A percentile compares a stretch with the other conserved stretches of the same genome.
Conservation (phyloP, 1,140 invertebrate genomes). For the Heliconius himera region DNA sequence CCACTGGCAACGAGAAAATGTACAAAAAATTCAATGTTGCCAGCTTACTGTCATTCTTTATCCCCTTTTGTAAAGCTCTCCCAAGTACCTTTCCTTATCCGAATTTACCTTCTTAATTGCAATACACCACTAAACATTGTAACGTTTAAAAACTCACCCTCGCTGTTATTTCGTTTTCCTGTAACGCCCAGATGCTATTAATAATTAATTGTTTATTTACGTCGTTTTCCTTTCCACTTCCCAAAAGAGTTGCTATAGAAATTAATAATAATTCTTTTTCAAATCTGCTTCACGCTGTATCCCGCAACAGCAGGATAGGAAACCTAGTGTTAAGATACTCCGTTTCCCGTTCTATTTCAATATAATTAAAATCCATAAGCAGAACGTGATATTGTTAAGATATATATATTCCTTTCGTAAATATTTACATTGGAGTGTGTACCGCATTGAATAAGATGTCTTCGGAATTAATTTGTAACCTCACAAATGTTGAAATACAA, state of each 20-base stretch:
- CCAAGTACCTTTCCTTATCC: conserved; percentile 43
- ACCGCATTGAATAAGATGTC: conserved; percentile 10
- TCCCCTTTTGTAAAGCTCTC: conserved; percentile 44
- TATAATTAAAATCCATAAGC: background rate
- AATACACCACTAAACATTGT: conserved; percentile 41
- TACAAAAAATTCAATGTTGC: conserved; percentile 38
- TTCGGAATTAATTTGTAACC: conserved; percentile 27
- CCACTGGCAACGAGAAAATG: conserved; percentile 18
- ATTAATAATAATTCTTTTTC: conserved; percentile 23
- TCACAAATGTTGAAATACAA: conserved; percentile 23
- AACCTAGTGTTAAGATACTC: no score
- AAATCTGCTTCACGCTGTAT: no score
- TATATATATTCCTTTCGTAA: background rate
- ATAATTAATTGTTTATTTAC: conserved; percentile 28
- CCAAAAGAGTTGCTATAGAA: conserved; percentile 4
- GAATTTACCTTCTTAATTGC: conserved; percentile 53
- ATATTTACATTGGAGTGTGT: background rate
- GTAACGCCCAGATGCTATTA: conserved; percentile 27
- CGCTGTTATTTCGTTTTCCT: conserved; percentile 25
- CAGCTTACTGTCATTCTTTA: conserved; percentile 42
- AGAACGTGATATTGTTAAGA: conserved; percentile 3
- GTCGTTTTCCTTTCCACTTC: background rate
- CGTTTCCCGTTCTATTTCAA: background rate
- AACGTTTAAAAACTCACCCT: conserved; percentile 40
- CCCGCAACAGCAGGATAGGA: no score